Conservation (phyloP, 2,888 invertebrate genomes). For the Pinctada fucata region DNA sequence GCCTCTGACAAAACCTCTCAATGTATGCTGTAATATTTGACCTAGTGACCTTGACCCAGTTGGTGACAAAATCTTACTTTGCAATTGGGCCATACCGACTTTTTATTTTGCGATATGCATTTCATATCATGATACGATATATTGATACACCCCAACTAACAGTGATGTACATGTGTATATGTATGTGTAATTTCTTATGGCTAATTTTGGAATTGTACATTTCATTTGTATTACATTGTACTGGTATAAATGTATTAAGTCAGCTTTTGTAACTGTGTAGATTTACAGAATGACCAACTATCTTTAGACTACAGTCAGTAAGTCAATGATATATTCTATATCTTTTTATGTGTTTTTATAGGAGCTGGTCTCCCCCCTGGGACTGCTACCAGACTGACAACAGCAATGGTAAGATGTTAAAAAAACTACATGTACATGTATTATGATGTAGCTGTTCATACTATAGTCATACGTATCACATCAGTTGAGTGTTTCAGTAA, state of each 20-base stretch:
- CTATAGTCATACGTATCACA: background rate
- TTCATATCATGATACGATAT: too few relatives aligned
- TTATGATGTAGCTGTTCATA: background rate
- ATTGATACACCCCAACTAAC: background rate
- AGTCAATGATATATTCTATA: too few relatives aligned
- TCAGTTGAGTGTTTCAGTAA: background rate
- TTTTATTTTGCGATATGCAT: too few relatives aligned
- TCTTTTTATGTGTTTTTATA: conserved; percentile 6
- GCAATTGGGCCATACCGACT: too few relatives aligned
- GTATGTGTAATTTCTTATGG: background rate
- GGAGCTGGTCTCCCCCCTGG: conserved; percentile 72
- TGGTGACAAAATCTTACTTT: too few relatives aligned
- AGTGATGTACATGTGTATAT: background rate
- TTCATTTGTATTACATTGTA: background rate
- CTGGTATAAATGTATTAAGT: background rate
- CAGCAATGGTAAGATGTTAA: conserved; percentile 69
- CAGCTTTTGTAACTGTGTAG: too few relatives aligned
- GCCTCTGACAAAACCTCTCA: too few relatives aligned
- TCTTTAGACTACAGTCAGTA: too few relatives aligned
- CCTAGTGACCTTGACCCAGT: too few relatives aligned
- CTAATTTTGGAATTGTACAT: too few relatives aligned
- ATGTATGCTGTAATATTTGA: too few relatives aligned
- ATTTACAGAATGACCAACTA: too few relatives aligned
- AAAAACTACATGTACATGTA: background rate
- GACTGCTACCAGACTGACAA: conserved; percentile 75